Base-by-base conservation (phyloP, 2,797 vertebrate genomes). In the Clarias platycephalus region DNA sequence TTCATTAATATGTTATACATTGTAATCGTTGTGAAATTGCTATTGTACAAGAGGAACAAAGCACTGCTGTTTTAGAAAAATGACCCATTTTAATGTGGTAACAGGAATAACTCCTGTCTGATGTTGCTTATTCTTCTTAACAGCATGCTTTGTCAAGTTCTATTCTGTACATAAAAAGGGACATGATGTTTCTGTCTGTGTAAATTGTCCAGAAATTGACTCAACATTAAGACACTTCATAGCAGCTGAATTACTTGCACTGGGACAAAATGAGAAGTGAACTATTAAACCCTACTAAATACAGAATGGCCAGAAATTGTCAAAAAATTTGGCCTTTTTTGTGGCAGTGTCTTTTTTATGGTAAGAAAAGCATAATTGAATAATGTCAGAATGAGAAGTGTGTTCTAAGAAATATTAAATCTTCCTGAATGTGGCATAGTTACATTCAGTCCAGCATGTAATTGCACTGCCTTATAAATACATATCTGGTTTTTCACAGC, bases 371-470 rank as follows among this genome's bases (percentile, higher is more conserved):
- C 79, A 70, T 84, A 90, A 90, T 90, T 92, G 92, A 74, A 80
- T 77, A 88, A 88, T 91, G 87, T 88, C 88, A 90, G 86, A 87
- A 89, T 90, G 84, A 90, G 88, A 78, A 90, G 90, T 91, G 88
- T 91, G 82, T 88, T 88, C 91, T 80, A 86, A 86, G 87, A 91
- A 91, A 89, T 91, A 93, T 91, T 91, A 89, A 91, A 92, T 91
- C 88, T 66, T 40, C 87, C 81, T 91, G 85, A 92, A 94, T 93
- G 93, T 89, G 93, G 92, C 91, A 91, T 84, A 90, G 86, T 94
- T 92, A 93, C 93, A 93, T 90, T 88, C 91, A 94, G 94, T 93
- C 93, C 91, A 82, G 90, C 93, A 90, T 94, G 92, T 94, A 93
- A 95, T 93, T 91, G 89, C 84, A 72, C 87, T 89, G 86, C 90